A percentile compares a stretch with the other conserved stretches of the same genome.
Conservation (phyloP, 92 coral and sea anemone species). For the Micromussa lordhowensis region DNA sequence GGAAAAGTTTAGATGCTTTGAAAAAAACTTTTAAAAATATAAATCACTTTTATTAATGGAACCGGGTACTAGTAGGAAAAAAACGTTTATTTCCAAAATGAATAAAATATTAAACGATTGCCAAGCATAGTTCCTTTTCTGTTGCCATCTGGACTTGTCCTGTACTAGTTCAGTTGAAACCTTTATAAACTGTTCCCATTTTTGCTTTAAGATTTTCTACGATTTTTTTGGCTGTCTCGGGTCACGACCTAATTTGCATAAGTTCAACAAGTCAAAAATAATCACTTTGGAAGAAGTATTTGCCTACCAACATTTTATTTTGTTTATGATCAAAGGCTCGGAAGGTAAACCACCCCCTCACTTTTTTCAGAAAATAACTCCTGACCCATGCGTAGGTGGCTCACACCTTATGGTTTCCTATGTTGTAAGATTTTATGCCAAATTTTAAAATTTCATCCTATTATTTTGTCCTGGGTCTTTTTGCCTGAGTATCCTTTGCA, state of each 20-base stretch:
- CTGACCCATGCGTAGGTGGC: too few species aligned
- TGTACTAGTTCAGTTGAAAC: neutral
- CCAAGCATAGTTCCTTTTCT: neutral
- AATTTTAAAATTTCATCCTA: too few species aligned
- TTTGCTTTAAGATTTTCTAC: neutral
- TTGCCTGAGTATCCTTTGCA: too few species aligned
- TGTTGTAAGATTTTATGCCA: too few species aligned
- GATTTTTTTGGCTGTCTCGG: neutral
- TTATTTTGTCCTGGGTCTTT: too few species aligned
- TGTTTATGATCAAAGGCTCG: neutral
- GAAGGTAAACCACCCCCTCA: neutral
- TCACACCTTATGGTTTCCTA: too few species aligned
- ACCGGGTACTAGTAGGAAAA: neutral
- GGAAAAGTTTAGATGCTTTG: neutral
- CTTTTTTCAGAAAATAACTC: too few species aligned
- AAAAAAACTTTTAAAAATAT: neutral
- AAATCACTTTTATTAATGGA: neutral
- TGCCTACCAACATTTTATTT: neutral
- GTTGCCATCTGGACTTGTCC: neutral
- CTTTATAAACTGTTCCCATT: slow-evolving; percentile 1
- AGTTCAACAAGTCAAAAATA: too few species aligned
- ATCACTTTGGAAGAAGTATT: neutral
- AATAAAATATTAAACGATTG: neutral
- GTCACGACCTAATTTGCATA: neutral
- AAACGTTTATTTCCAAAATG: neutral